Evolutionary conservation across 2,888 invertebrate species (phyloP), one percentile per base, ranked within the genome.

Genomic region (Rotaria macrura): DNA sequence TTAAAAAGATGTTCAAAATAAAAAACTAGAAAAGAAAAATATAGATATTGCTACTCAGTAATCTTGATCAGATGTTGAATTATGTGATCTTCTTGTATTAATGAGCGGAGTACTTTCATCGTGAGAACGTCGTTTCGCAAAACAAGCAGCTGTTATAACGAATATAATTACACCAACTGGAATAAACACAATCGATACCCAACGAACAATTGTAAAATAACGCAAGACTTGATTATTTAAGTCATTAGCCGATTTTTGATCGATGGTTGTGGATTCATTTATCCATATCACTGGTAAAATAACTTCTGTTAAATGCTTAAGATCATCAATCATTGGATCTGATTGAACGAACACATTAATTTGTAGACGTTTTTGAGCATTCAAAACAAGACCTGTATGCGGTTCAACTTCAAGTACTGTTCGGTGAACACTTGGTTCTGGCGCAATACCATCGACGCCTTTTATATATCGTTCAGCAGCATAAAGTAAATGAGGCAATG

Each of bases 401-500:
- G 95, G 94, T 91, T 95, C 94, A 84, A 96, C 89, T 29, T 93
- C 91, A 90, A 96, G 93, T 89, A 93, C 94, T 90, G 95, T 94
- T 89, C 93, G 92, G 91, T 95, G 94, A 86, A 93, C 92, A 0
- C 92, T 91, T 84, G 93, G 91, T 0, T 93, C 91, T 0, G 95
- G 94, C 0, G 92, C 89, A 89, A 95, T 90, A 0, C 95, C 95
- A 0, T 91, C 91, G 0, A 96, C 92, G 65, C 92, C 92, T 86
- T 92, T 89, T 20, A 92, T 89, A 89, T 95, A 95, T 87, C 91
- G 91, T 0, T 93, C 92, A 90, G 95, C 94, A 0, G 94, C 93
- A 88, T 94, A 90, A 88, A 94, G 93, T 91, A 95, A 95, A 90
- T 96, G 95, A 0, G 96, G 95, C 88, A 93, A 93, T 0, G 95